Percentiles rank a stretch among this genome's conserved stretches.
Evolutionary conservation across 2,797 vertebrate genomes (phyloP).

Genomic region (Selene dorsalis): DNA sequence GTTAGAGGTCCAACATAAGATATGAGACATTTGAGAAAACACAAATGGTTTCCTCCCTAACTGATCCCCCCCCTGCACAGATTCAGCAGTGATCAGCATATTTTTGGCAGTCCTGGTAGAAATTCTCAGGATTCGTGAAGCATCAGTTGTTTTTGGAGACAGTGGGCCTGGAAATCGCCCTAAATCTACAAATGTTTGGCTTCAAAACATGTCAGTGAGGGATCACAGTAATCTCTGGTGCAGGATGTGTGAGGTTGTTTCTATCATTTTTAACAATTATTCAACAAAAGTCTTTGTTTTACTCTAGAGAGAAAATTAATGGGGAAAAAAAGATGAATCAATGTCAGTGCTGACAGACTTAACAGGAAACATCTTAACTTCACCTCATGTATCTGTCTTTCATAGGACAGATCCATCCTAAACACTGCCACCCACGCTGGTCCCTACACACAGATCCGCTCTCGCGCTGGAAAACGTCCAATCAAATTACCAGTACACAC

Average conservation of each 20-base stretch:
- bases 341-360: background rate
- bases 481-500: background rate
- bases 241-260: conserved; percentile 12
- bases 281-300: background rate
- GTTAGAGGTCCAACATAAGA: background rate
- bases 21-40: background rate
- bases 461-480: background rate
- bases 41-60: no score
- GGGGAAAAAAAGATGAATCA: background rate
- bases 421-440: background rate
- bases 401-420: conserved; percentile 5
- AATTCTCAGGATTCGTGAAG: conserved; percentile 15
- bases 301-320: background rate
- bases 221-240: conserved; percentile 6
- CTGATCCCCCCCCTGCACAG: background rate
- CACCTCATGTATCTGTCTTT: conserved; percentile 1
- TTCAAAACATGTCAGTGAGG: conserved; percentile 12
- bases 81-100: conserved; percentile 8
- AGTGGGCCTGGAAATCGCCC: conserved; percentile 7
- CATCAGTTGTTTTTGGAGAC: conserved; percentile 1
- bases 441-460: background rate
- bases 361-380: background rate
- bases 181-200: conserved; percentile 24
- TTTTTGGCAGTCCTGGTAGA: conserved; percentile 7
- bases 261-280: conserved; percentile 3